Base-by-base conservation (phyloP, 2,797 vertebrate genomes). In the Eidolon dupreanum region DNA sequence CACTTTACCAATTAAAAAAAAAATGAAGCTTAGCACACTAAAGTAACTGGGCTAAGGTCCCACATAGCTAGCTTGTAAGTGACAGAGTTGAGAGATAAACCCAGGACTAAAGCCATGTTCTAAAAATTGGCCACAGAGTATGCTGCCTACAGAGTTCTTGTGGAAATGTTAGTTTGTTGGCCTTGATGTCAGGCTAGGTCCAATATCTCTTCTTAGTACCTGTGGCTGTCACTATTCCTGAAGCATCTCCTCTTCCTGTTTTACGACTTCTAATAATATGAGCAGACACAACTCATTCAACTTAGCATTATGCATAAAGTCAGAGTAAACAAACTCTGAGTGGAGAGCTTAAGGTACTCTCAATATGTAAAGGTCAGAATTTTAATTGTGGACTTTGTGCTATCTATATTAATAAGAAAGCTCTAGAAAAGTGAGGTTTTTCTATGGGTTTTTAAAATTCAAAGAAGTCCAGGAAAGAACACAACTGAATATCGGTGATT, bases 381-480 rank as follows among this genome's bases (percentile, higher is more conserved):
- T 82, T 26, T 51, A 36, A 82, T 28, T 41, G 24, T 51, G 53
- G 66, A 13, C 46, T 89, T 77, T 92, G 79, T 66, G 75, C 12
- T 41, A 73, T 26, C 63, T n/a, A 9, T 46, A 26, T 31, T 53
- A 88, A 87, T 10, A 24, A 74, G 59, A 87, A 73, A 90, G 33
- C 28, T 70, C 17, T 66, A 82, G 28, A 28, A 4, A 79, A 57
- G 51, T 38, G 12, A 75, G 78, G 38, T 49, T 63, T 93, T 59
- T 70, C n/a, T 59, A 6, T 33, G 53, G 19, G 36, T 90, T 95
- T 78, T 38, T n/a, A 70, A 86, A 96, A 92, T 66, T 68, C 55
- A 55, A 74, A 71, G 13, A 28, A 10, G 41, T 1, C 1, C 46
- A 55, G 31, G 12, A 41, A 73, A 73, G 22, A 79, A 73, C 36